These are phyloP conservation scores for Empis stercorea DNA, from an alignment of 2,888 invertebrate genomes.

Conservation along the genomic window DNA sequence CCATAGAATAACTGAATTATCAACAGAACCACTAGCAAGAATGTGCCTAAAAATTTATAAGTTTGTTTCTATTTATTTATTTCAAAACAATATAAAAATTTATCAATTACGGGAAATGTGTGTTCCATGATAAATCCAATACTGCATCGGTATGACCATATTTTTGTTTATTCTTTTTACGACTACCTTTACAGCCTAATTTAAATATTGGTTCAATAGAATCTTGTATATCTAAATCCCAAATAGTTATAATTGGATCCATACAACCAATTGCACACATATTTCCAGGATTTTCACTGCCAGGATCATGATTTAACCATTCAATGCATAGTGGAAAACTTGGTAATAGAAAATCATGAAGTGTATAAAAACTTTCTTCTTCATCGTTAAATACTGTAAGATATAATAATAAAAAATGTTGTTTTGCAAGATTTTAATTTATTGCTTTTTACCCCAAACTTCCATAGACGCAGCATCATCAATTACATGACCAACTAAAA, in stretches of 20 bases:
- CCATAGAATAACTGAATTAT: constrained; percentile 79
- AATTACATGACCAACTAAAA: constrained; percentile 75
- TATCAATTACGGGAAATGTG: constrained; percentile 45
- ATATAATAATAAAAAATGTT: constrained; percentile 23
- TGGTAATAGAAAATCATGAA: constrained; percentile 83
- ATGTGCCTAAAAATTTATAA: constrained; percentile 50
- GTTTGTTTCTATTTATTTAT: background rate
- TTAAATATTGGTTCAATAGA: constrained; percentile 77
- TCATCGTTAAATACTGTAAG: constrained; percentile 72
- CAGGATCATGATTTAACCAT: constrained; percentile 80
- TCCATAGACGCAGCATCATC: constrained; percentile 78
- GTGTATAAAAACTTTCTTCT: constrained; percentile 81
- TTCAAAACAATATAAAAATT: background rate
- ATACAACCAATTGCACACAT: constrained; percentile 87
- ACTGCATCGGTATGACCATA: constrained; percentile 84
- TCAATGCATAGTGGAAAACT: constrained; percentile 86
- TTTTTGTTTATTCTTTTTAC: constrained; percentile 54
- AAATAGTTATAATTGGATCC: constrained; percentile 87
- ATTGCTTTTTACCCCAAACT: constrained; percentile 54
- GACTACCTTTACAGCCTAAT: constrained; percentile 59
- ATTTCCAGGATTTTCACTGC: constrained; percentile 59
- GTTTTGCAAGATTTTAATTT: too few relatives aligned
- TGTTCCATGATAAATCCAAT: constrained; percentile 84
- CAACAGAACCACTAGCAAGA: constrained; percentile 86
- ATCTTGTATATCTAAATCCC: constrained; percentile 92